A percentile compares a stretch with the other conserved stretches of the same genome.
These are phyloP conservation scores for Parnassius orleans DNA, from an alignment of 2,888 invertebrate genomes.

Conservation along the genomic window DNA sequence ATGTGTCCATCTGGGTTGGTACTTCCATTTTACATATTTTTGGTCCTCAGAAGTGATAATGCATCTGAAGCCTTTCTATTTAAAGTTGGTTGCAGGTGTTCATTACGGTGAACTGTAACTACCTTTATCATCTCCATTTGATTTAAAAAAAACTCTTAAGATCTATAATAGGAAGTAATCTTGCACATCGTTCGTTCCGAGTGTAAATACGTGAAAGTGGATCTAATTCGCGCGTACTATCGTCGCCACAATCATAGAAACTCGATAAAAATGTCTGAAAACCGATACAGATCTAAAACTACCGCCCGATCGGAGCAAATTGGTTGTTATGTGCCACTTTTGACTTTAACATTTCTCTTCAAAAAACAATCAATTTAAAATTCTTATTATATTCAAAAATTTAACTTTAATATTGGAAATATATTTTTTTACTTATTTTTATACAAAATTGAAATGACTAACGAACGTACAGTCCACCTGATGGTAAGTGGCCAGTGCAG, in stretches of 20 bases:
- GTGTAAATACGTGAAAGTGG: conserved; percentile 57
- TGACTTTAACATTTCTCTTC: not conserved
- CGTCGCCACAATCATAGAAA: conserved; percentile 45
- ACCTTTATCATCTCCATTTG: too few species aligned
- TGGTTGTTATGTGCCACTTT: conserved; percentile 28
- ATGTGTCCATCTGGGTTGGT: too few species aligned
- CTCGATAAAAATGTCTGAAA: conserved; percentile 42
- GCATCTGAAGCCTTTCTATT: too few species aligned
- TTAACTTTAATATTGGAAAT: not conserved
- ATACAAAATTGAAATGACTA: not conserved
- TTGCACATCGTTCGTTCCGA: conserved; percentile 22
- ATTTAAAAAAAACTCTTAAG: not conserved
- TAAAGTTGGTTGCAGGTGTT: too few species aligned
- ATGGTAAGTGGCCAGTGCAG: too few species aligned
- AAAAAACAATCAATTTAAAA: not conserved
- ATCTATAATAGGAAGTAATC: conserved; percentile 10
- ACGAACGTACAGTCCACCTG: too few species aligned
- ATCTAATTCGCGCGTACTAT: conserved; percentile 48
- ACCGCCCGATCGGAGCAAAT: conserved; percentile 31
- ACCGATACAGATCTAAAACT: conserved; percentile 32
- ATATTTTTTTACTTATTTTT: not conserved
- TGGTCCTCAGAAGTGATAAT: too few species aligned
- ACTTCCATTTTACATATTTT: too few species aligned
- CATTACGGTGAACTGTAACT: too few species aligned
- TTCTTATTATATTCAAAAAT: too few species aligned